Base-by-base conservation (phyloP, 1,140 invertebrate species). In the Anthonomus grandis region DNA sequence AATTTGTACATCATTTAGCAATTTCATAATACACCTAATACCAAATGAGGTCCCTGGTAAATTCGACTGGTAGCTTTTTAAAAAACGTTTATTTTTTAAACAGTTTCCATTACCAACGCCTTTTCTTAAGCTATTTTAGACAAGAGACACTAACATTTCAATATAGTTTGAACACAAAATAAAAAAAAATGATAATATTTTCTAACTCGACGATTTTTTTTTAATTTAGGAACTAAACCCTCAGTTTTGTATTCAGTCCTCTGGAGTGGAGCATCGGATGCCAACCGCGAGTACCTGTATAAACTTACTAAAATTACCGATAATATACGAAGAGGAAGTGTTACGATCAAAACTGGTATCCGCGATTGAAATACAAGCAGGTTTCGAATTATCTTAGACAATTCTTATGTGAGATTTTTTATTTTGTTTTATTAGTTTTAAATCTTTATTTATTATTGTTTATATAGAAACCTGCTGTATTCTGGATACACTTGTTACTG, bases 231-330 rank as follows among this genome's bases (percentile, higher is more conserved):
- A 97, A 73, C 74, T 98, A 34, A 89, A 93, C 76, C 95, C 95
- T 25, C 86, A 90, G 10, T 95, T 98, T 75, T 94, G 93, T 69
- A 94, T 98, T 66, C 93, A 97, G 71, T 86, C 90, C 62, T 91
- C 90, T 18, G 93, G 93, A 12, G 86, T 86, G 31, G 78, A 84
- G 41, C 90, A 96, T 69, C 83, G 94, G 18, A 80, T 98, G 61
- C 95, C 95, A 0, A 94, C 93, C 24, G 91, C 95, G 4, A 95
- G 91, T 71, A 98, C 96, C 12, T 99, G 96, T 74, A 95, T 98
- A 86, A 98, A 99, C 80, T 81, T 98, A 36, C 76, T 99, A 12
- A 98, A 98, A 75, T 79, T 99, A 54, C 95, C 95, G 0, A 88
- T 95, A 65, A 95, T 95, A 70, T 81, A 81, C 36, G 86, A 88